Base-by-base conservation (phyloP, 2,888 invertebrate species). In the Torymus aiolomorphi region DNA sequence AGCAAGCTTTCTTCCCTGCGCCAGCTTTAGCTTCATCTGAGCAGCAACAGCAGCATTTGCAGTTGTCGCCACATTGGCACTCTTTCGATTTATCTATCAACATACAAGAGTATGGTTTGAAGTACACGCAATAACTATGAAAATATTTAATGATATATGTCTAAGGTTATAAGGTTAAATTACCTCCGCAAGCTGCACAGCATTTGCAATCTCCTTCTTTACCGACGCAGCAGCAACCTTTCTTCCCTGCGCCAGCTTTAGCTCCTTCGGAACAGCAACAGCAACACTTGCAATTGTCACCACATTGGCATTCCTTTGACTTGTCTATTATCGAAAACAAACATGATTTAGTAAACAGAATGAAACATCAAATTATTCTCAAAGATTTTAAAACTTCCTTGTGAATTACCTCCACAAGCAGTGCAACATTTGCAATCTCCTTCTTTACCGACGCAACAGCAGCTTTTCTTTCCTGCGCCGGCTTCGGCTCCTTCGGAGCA, bases 121-220 rank as follows among this genome's bases (percentile, higher is more conserved):
- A 42, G 42, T 42, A 42, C 42, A 42, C 5, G 5, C 8, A 42
- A 42, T 8, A 42, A 8, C 8, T 42, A 42, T 8, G 42, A 42
- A 42, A 42, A 42, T 42, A 42, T 42, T 42, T 42, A 42, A 42
- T 10, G 8, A 42, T 42, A 42, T 8, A 42, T 42, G 1, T 1
- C 4, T 1, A 42, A 42, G 8, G 8, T 42, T 42, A 42, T 42
- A 42, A 42, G 8, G 42, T 42, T 42, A 0, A 42, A 42, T 57
- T 51, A 65, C 65, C 57, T 65, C 74, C 74, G 14, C 74, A 74
- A 14, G 74, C 65, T 8, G 13, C 49, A 51, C 75, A 75, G 14
- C 75, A 75, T 51, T 66, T 75, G 24, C 70, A 70, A 18, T 59
- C 70, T 5, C 69, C 63, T 0, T 16, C 65, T 8, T 63, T 63